Base-by-base conservation (phyloP, 2,113 vertebrate genomes). In the Catagonus wagneri region DNA sequence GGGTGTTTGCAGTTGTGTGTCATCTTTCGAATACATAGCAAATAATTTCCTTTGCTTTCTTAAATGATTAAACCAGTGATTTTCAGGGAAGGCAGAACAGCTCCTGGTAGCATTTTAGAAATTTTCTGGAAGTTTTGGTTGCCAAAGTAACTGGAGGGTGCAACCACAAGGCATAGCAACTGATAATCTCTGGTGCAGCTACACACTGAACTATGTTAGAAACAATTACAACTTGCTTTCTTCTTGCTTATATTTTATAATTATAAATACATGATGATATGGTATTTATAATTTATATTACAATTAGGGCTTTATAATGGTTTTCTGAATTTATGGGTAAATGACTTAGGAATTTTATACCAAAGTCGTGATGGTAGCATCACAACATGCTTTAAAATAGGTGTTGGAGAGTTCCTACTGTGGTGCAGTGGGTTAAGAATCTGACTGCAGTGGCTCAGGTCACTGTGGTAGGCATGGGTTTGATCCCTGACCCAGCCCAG, bases 11-110 rank as follows among this genome's bases (percentile, higher is more conserved):
- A 89, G 36, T 87, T 76, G 61, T 44, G 44, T 44, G 17, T 4
- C 20, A 80, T 3, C 66, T 96, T 95, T 95, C n/a, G 69, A 76
- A 71, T 44, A 71, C 8, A 72, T 61, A 93, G 14, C 63, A 81
- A 80, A 85, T 44, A 29, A 75, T 74, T 86, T 87, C 39, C 29
- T 90, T 65, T 27, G 65, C 34, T 78, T 80, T 74, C 71, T 68
- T 85, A 75, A 89, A 61, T 86, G n/a, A 85, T 79, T 83, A 44
- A 44, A 44, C 44, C 8, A 71, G 44, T 78, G 39, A 1, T 61
- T 92, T 94, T 86, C 63, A 81, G 3, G 20, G 25, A 94, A 85
- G 20, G 7, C 74, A 92, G 39, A 75, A 89, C 3, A 63, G 52
- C 27, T 63, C 22, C 66, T 60, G 16, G 54, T 23, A 50, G 54